Base-by-base conservation (phyloP, 2,888 invertebrate genomes). In the Melieria picta region DNA sequence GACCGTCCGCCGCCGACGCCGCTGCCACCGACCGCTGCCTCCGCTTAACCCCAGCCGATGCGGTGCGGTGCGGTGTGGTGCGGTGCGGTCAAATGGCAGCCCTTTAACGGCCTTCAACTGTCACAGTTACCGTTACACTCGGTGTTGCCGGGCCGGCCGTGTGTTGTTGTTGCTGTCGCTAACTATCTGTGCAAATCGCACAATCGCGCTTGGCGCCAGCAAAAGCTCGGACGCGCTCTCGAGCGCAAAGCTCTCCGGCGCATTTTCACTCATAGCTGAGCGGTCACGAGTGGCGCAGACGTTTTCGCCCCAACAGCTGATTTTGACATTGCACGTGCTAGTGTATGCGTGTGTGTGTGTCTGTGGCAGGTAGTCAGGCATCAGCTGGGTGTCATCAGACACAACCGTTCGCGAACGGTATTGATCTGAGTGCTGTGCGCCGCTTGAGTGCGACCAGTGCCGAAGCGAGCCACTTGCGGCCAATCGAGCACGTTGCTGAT, bases 51-150 rank as follows among this genome's bases (percentile, higher is more conserved):
- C 46, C 46, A 57, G 5, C 45, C 56, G 56, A 66, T 55, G 7
- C 11, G 10, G 6, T 52, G 62, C 61, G 62, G 61, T 69, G 64
- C 55, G 16, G 30, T 56, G 61, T 16, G 61, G n/a, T 13, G 50
- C 50, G 65, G 63, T 47, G 46, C 60, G 68, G 73, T 69, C 71
- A 75, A 72, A 74, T 71, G 72, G 70, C 69, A 71, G 71, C 64
- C 56, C 69, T 61, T 60, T 60, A 9, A 56, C 79, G 80, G 79
- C 81, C 80, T 79, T 80, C 80, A 79, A 74, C 73, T 80, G 78
- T 73, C 78, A 80, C 75, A 78, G 77, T 83, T 81, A 78, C 78
- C 81, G 73, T 75, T 68, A 74, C 72, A 75, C 66, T 67, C 62
- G 62, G 57, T 30, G 30, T 30, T 30, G 30, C 30, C 30, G 30